phyloP scores from a whole-genome alignment of 2,113 vertebrate genomes.

The Azemiops feae region DNA sequence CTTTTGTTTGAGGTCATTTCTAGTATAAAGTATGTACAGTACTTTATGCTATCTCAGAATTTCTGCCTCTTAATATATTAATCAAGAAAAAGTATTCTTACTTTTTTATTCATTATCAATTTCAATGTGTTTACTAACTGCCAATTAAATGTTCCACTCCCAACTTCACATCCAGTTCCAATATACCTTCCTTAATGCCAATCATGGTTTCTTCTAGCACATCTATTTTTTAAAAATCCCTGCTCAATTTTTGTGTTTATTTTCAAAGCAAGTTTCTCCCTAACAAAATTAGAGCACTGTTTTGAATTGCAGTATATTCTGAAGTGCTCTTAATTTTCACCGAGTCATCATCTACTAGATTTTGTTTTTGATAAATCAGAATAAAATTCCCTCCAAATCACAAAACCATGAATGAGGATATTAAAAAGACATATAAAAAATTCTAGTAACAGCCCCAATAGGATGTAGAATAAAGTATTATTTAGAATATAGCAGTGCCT shows the following conservation, averaged over 20 bases:
- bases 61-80: not conserved
- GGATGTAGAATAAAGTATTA: constrained; percentile 2
- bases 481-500: constrained; percentile 28
- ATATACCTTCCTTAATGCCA: not conserved
- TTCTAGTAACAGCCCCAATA: constrained; percentile 20
- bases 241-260: not conserved
- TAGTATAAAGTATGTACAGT: constrained; percentile 13
- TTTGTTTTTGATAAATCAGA: not conserved
- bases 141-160: not conserved
- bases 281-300: not conserved
- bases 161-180: not conserved
- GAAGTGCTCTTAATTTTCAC: not conserved
- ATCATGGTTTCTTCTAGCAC: not conserved
- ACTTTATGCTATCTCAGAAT: not conserved
- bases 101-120: not conserved
- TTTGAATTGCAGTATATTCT: not conserved
- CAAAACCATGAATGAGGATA: not conserved
- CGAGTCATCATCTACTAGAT: not conserved
- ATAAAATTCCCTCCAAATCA: constrained; percentile 1
- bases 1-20: not conserved
- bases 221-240: not conserved
- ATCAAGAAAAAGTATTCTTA: constrained; percentile 2
- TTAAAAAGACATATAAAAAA: not conserved
- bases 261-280: not conserved
- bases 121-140: constrained; percentile 2